Evolutionary conservation across 2,797 vertebrate species (phyloP), one percentile per base, ranked within the genome.

Genomic region (Vireo griseus): DNA sequence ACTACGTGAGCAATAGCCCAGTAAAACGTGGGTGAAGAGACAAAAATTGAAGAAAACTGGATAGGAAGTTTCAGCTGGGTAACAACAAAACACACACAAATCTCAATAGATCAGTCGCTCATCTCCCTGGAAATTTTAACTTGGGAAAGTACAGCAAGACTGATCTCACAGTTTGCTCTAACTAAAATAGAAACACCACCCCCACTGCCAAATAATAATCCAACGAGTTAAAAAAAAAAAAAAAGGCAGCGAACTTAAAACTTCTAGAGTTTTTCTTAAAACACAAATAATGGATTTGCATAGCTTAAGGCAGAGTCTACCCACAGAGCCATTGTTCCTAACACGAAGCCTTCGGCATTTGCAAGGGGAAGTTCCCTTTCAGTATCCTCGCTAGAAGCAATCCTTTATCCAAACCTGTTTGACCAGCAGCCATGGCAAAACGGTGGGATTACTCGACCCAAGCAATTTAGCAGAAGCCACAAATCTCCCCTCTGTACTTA

Each of bases 1-100:
- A 12, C 0, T 14, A 26, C 0, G 3, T 6, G n/a, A 33, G 18
- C 81, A 47, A 47, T 2, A 78, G 13, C 65, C 33, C 9, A 1
- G 16, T 25, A 37, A 16, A 35, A 59, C 16, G 17, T 0, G 3
- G 4, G 33, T 19, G 13, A 84, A 67, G 8, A 93, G 19, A 85
- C 6, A 59, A 52, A 62, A 52, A 22, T 1, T 2, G 3, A 78
- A 88, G 33, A 72, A 91, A 83, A 22, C 2, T 4, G 13, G 11
- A n/a, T 26, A 54, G 25, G 50, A 88, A 72, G 51, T 62, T 90
- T 84, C 44, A 35, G 16, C 1, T 10, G 12, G 19, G 19, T 22
- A 92, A 61, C 8, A 62, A 24, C 8, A 2, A 66, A 55, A 45
- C 10, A 48, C 4, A 17, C 52, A 59, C 15, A 37, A 75, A 76